Evolutionary conservation across 2,113 vertebrate genomes (phyloP), one percentile per base, ranked within the genome.

Genomic region (Engraulis encrasicolus): DNA sequence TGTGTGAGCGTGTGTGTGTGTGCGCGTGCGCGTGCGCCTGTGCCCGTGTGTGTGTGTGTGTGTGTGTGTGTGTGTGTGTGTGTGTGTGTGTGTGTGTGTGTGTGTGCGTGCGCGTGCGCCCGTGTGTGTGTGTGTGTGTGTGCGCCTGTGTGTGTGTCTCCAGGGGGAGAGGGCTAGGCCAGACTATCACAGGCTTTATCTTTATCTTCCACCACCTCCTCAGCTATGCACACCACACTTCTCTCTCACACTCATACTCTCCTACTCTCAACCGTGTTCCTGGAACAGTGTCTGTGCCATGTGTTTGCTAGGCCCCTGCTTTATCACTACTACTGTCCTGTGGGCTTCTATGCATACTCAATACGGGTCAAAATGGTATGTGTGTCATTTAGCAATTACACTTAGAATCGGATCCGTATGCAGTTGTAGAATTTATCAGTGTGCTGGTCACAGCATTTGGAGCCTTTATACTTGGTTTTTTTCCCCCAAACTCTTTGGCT

Each of bases 151-250:
- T 79, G 50, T 58, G 27, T 11, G 40, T 27, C 45, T 83, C 78
- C 79, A 61, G 74, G 50, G 40, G 79, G 61, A 80, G 31, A 82
- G 27, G 81, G 80, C 38, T n/a, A 71, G 82, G 84, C 61, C 71
- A 81, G 80, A 27, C 37, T 50, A 54, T 74, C 71, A 54, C 20
- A 20, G 23, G 61, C 84, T 45, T 36, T 20, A n/a, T n/a, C 66
- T 23, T 36, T 48, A 81, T 50, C 74, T 81, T n/a, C n/a, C 66
- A 27, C 12, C 37, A 27, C 34, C 19, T 74, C 84, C 40, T 48
- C 27, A 81, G 38, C 31, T 37, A 17, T 36, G 66, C 66, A 31
- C 66, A n/a, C 66, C 31, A 31, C 66, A 36, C 66, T 74, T 74
- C 66, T 74, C 23, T 34, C 66, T 19, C 45, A 82, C 61, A 74